Evolutionary conservation across 2,797 vertebrate genomes (phyloP), one percentile per base, ranked within the genome.

Genomic region (Ctenopoma kingsleyae): DNA sequence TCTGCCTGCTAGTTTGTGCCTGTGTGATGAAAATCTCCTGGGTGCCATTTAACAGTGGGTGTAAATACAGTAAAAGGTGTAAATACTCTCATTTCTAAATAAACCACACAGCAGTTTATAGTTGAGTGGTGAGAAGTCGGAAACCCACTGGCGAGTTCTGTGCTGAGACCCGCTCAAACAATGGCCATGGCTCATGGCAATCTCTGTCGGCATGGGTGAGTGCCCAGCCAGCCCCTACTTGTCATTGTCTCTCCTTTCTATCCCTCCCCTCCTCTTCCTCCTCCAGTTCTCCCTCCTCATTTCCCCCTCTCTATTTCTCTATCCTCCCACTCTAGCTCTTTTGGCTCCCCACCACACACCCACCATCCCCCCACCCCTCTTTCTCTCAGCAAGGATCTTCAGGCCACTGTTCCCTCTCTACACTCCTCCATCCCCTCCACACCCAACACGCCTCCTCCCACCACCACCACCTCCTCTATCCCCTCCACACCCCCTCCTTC

Each of bases 121-220:
- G 90, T 86, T 70, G 74, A 90, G 87, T 76, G 88, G 77, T 80
- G 90, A 90, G 88, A 91, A 91, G 63, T 89, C 74, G 51, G 84
- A 85, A 85, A 84, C 83, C 91, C 84, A 91, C 88, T 68, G 59
- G 87, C 76, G 58, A 90, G 85, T 87, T 89, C 83, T 86, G 90
- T 63, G 83, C 90, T 82, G 91, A 90, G 91, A 90, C 89, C 89
- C 59, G 51, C 87, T 91, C 91, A 92, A 92, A 93, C 91, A 93
- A 93, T 93, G 92, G 90, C 91, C 90, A 88, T 91, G 91, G 91
- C 92, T 93, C 92, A 93, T 93, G 92, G 92, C 92, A 93, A 93
- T 93, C 91, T 92, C 92, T 92, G 92, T 91, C 92, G 91, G 91
- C 92, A 93, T 91, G 92, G 92, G 92, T 93, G 92, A 93, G 91